Base-by-base conservation (phyloP, 2,888 invertebrate species). In the Mactromeris polynyma region DNA sequence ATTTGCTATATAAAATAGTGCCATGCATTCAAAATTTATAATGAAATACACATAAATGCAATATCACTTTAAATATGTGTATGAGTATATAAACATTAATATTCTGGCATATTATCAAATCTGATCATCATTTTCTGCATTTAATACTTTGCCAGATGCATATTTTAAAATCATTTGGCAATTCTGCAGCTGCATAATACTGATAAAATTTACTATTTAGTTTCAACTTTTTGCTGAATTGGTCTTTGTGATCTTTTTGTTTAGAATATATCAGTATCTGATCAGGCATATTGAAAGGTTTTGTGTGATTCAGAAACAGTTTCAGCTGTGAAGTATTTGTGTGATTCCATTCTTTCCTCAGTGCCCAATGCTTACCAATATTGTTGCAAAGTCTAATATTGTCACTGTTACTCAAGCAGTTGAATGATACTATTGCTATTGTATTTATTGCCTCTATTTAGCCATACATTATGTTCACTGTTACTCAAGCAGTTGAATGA, bases 81-180 rank as follows among this genome's bases (percentile, higher is more conserved):
- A 9, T 46, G 46, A 46, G 46, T 46, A 17, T 46, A 46, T 64
- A 4, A 51, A 64, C 58, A 26, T 64, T 26, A 64, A 64, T 64
- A 64, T 64, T 26, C 58, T 64, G 58, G 58, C 58, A 9, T 64
- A 26, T n/a, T 26, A n/a, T 64, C 58, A 64, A 64, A 64, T 26
- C 58, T 64, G 26, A 26, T 9, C 26, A 64, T 64, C 58, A 64
- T 64, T 64, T 64, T 64, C n/a, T 7, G n/a, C 26, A n/a, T 21
- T 64, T 64, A 64, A 64, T 64, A 64, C n/a, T 26, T 64, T 64
- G 58, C 11, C 58, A 64, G 58, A 64, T 64, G 58, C 26, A 64
- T n/a, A 11, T 26, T 26, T 26, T 19, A n/a, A 51, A 19, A 9
- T 51, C 17, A 51, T 51, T 51, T 51, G 14, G 51, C 51, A 2